Base-by-base conservation (phyloP, 2,797 vertebrate genomes). In the Amniataba percoides region DNA sequence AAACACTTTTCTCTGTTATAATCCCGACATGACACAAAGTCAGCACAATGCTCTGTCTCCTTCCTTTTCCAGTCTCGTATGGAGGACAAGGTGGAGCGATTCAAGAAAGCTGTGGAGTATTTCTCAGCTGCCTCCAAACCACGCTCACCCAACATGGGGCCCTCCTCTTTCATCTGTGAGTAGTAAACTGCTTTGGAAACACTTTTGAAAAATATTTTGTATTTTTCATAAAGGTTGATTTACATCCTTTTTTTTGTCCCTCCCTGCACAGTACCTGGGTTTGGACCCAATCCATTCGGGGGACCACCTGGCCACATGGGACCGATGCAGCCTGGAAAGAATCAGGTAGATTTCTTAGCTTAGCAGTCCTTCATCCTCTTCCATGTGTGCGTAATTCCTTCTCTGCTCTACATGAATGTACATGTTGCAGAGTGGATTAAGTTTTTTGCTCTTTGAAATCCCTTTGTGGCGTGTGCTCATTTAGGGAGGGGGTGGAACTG, bases 81-180 rank as follows among this genome's bases (percentile, higher is more conserved):
- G 88, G 97, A 97, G 95, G 97, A 98, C 93, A 98, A 98, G 89
- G 96, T 97, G 71, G 95, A 96, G 70, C 94, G 97, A 68, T 98
- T 97, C 93, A 98, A 97, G 91, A 97, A 97, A 92, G 97, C 97
- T 77, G 97, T 97, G 92, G 97, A 97, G 74, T 98, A 97, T 90
- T 98, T 97, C 92, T 97, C 97, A 52, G 95, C 95, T 78, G 96
- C 97, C 92, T 96, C 95, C 93, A 97, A 97, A 92, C 95, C 96
- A 51, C 95, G 96, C 84, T 95, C 96, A 11, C 93, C 96, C 59
- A 96, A 94, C 90, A 92, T 96, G 93, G 96, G 96, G 82, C 95
- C 96, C 65, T 93, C 96, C 73, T 92, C 96, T 48, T 97, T 97
- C 91, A 94, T 97, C 87, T 94, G 97, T 97, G 94, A 97, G 97